phyloP scores from a whole-genome alignment of 2,888 invertebrate genomes.

The Napeogenes sylphis region DNA sequence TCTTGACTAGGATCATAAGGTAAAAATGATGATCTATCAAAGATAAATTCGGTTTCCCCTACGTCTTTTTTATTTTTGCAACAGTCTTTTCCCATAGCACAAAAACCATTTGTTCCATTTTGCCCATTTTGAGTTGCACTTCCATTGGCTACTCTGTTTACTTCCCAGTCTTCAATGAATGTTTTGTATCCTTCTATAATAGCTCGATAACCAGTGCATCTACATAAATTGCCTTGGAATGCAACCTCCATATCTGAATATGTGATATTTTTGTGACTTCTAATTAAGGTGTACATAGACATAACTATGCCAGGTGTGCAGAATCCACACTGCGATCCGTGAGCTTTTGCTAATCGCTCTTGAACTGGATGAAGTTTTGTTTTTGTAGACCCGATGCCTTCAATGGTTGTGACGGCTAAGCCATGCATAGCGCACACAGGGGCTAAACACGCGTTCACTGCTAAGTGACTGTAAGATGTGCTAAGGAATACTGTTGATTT shows the following conservation, averaged over 20 bases:
- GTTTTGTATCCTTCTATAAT: slow-evolving; percentile 90
- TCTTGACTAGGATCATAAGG: slow-evolving; percentile 87
- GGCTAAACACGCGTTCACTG: slow-evolving; percentile 89
- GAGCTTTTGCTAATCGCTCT: slow-evolving; percentile 87
- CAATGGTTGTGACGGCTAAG: slow-evolving; percentile 89
- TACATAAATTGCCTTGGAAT: slow-evolving; percentile 86
- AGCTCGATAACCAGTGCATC: slow-evolving; percentile 92
- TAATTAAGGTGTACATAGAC: slow-evolving; percentile 91
- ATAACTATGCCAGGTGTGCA: slow-evolving; percentile 94
- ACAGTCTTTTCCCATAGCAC: slow-evolving; percentile 81
- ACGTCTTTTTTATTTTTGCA: slow-evolving; percentile 75
- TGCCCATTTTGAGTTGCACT: slow-evolving; percentile 31
- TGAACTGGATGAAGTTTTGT: slow-evolving; percentile 88
- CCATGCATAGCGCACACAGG: slow-evolving; percentile 90
- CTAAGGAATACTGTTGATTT: slow-evolving; percentile 5
- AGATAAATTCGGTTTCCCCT: slow-evolving; percentile 74
- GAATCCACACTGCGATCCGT: slow-evolving; percentile 93
- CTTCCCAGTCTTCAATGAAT: slow-evolving; percentile 85
- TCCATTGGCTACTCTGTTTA: slow-evolving; percentile 52
- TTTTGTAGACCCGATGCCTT: slow-evolving; percentile 88
- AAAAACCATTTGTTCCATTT: slow-evolving; percentile 45
- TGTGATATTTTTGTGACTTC: slow-evolving; percentile 69
- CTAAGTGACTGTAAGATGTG: slow-evolving; percentile 77
- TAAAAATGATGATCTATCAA: slow-evolving; percentile 79
- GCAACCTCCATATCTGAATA: slow-evolving; percentile 84